Conservation (phyloP, 2,113 vertebrate species). For the Campylomormyrus tamandua region DNA sequence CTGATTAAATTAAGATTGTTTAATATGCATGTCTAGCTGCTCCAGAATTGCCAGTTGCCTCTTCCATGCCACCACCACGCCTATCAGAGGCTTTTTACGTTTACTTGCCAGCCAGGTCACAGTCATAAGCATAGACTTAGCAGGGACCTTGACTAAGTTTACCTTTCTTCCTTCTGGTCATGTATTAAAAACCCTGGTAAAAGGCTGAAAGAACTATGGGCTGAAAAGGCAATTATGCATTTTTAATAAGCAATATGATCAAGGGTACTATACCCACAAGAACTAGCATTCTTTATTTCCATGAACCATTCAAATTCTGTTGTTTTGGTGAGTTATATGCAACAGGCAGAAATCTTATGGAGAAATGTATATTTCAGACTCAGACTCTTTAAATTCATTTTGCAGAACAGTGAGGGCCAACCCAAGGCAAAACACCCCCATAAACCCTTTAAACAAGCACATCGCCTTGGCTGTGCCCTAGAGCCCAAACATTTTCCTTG, state of each 20-base stretch:
- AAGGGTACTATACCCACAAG: neutral
- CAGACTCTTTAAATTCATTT: neutral
- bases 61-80: neutral
- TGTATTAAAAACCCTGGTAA: neutral
- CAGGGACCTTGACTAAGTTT: neutral
- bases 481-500: neutral
- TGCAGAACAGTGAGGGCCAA: neutral
- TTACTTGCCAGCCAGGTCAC: neutral
- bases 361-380: neutral
- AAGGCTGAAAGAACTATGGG: neutral
- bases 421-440: neutral
- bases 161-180: neutral
- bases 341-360: neutral
- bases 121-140: neutral
- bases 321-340: neutral
- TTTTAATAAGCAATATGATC: neutral
- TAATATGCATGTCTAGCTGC: constrained; percentile 7
- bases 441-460: neutral
- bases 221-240: neutral
- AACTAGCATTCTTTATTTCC: neutral
- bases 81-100: neutral
- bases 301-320: neutral
- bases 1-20: constrained; percentile 23
- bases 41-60: neutral
- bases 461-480: neutral